phyloP scores from a whole-genome alignment of 2,797 vertebrate genomes.

The Agapornis canus region DNA sequence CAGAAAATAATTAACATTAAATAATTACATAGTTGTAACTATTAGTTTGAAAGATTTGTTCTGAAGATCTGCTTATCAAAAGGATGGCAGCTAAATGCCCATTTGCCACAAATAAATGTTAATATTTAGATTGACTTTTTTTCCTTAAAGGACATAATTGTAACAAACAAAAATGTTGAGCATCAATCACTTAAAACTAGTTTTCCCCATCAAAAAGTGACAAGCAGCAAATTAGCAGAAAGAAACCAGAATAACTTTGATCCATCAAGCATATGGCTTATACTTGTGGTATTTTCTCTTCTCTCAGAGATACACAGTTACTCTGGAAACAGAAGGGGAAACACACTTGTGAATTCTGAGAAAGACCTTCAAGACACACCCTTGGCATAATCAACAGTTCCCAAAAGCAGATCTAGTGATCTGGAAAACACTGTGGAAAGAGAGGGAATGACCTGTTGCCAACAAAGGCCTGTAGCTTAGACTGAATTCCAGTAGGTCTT shows the following conservation, averaged over 20 bases:
- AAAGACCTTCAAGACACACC: background rate
- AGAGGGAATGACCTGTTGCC: background rate
- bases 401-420: background rate
- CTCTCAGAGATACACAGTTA: background rate
- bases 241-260: background rate
- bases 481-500: background rate
- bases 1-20: conserved; percentile 32
- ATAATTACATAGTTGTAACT: conserved; percentile 37
- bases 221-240: conserved; percentile 1
- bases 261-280: conserved; percentile 20
- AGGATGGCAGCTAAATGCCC: conserved; percentile 56
- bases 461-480: background rate
- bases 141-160: background rate
- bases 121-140: background rate
- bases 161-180: background rate
- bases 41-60: conserved; percentile 52
- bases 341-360: background rate
- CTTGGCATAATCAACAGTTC: background rate
- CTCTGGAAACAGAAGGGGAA: conserved; percentile 29
- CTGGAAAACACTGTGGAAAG: background rate
- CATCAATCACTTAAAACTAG: background rate
- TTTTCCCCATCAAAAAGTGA: background rate
- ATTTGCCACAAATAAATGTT: conserved; percentile 35
- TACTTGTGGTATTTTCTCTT: background rate
- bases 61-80: conserved; percentile 53